Evolutionary conservation across 2,797 vertebrate species (phyloP).

Genomic region (Natrix natrix): DNA sequence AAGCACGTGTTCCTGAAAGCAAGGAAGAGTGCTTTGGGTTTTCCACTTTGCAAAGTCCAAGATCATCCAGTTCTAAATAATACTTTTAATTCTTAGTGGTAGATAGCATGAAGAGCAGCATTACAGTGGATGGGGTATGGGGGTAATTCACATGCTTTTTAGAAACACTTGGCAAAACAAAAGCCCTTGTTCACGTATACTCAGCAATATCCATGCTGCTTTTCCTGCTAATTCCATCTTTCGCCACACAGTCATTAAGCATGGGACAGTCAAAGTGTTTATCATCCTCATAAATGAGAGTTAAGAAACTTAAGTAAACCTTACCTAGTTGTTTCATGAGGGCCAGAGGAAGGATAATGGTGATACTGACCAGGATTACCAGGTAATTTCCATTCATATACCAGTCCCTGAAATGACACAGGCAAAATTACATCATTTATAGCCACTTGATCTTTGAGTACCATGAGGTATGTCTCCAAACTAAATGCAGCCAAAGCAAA

Average conservation of each 20-base stretch:
- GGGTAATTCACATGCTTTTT: not conserved
- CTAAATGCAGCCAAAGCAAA: not conserved
- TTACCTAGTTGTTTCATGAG: conserved; percentile 98
- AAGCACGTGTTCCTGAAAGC: not conserved
- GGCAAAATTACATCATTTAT: not conserved
- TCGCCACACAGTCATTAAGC: not conserved
- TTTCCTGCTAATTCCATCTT: not conserved
- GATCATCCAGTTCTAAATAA: not conserved
- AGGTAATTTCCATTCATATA: conserved; percentile 97
- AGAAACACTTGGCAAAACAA: not conserved
- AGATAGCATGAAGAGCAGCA: not conserved
- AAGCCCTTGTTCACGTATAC: not conserved
- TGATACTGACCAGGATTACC: conserved; percentile 87
- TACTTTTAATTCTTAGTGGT: not conserved
- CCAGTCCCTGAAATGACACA: conserved; percentile 80
- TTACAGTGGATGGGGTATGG: not conserved
- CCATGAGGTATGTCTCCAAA: not conserved
- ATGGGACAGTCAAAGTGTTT: not conserved
- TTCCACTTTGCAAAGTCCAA: not conserved
- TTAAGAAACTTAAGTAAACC: conserved; percentile 50
- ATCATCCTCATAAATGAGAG: not conserved
- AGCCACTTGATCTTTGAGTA: not conserved
- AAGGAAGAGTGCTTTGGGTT: not conserved
- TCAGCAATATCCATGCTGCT: not conserved
- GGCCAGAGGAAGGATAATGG: conserved; percentile 88